These are phyloP conservation scores for Hylomyscus alleni DNA, from an alignment of 2,797 vertebrate genomes.

Conservation along the genomic window DNA sequence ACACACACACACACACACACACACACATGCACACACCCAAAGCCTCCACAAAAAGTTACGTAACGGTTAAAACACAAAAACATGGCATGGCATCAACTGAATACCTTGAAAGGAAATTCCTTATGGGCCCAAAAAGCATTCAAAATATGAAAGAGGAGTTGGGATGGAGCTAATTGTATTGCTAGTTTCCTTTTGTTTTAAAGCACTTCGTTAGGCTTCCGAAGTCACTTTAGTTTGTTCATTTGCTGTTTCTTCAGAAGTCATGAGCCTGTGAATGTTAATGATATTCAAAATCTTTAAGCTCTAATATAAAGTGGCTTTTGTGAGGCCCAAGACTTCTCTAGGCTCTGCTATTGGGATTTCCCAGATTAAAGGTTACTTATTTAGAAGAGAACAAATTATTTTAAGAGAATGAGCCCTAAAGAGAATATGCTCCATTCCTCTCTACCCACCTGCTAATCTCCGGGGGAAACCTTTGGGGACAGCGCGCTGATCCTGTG, in stretches of 20 bases:
- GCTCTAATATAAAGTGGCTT: neutral
- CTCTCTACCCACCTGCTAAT: neutral
- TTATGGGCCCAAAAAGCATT: neutral
- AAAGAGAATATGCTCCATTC: neutral
- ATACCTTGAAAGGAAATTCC: neutral
- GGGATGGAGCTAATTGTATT: neutral
- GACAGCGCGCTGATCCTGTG: neutral
- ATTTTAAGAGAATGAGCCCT: conserved; percentile 37
- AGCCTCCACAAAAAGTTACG: neutral
- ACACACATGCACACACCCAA: neutral
- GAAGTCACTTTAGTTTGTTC: conserved; percentile 43
- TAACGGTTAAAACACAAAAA: neutral
- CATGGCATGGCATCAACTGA: neutral
- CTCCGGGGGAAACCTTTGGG: neutral
- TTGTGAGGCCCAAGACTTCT: conserved; percentile 15
- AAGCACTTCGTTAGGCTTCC: neutral
- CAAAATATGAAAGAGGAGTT: neutral
- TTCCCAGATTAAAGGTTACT: conserved; percentile 31
- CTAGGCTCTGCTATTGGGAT: conserved; percentile 1
- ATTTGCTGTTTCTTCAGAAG: neutral
- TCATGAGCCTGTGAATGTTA: conserved; percentile 15
- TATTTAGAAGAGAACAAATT: conserved; percentile 49
- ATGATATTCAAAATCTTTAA: conserved; percentile 32
- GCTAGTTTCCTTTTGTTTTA: conserved; percentile 4
- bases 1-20: neutral